phyloP scores from a whole-genome alignment of 2,888 invertebrate species.

The Tetropium fuscum region DNA sequence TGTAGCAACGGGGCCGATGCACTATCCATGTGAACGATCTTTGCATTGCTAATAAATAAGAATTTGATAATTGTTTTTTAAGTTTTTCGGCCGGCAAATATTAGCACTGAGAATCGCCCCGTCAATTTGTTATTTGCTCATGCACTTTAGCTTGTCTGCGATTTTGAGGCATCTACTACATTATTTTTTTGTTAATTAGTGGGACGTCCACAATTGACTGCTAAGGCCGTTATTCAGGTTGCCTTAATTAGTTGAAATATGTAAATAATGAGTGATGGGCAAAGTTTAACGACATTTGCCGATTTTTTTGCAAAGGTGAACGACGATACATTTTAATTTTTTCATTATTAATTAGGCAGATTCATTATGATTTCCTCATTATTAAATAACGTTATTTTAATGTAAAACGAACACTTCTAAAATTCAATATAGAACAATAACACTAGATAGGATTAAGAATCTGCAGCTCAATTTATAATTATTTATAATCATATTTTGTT shows the following conservation, averaged over 20 bases:
- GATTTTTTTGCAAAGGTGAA: too few species aligned
- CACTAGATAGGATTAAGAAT: too few species aligned
- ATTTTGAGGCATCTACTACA: constrained; percentile 28
- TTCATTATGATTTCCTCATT: too few species aligned
- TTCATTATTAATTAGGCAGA: too few species aligned
- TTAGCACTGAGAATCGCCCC: constrained; percentile 32
- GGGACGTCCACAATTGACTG: constrained; percentile 15
- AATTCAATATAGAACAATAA: too few species aligned
- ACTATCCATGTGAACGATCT: constrained; percentile 44
- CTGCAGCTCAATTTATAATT: too few species aligned
- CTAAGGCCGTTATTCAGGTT: constrained; percentile 10
- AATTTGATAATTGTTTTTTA: constrained; percentile 50
- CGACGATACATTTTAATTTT: too few species aligned
- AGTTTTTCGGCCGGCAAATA: constrained; percentile 43
- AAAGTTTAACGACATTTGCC: neutral
- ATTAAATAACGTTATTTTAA: too few species aligned
- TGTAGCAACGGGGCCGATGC: constrained; percentile 47
- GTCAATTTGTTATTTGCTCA: constrained; percentile 35
- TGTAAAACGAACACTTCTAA: too few species aligned
- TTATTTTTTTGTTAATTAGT: constrained; percentile 30
- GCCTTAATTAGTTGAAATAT: constrained; percentile 4
- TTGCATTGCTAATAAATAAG: constrained; percentile 49
- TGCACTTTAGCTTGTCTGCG: constrained; percentile 38
- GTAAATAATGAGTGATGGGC: neutral
- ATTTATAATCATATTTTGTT: too few species aligned